phyloP scores from a whole-genome alignment of 2,113 vertebrate species.

The Gobiocypris rarus region DNA sequence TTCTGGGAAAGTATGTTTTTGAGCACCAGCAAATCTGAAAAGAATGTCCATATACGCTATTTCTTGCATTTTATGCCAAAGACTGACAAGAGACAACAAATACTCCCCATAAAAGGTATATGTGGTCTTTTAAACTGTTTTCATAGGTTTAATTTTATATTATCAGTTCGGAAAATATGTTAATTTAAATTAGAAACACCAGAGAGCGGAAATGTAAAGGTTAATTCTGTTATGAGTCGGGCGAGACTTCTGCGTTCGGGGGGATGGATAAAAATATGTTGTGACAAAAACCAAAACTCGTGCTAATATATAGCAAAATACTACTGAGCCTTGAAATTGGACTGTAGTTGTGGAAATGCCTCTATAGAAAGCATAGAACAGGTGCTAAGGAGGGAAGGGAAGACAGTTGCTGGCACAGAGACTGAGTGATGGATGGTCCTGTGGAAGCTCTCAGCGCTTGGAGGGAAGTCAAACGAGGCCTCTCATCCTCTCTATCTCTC shows the following conservation, averaged over 20 bases:
- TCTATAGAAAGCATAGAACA: background rate
- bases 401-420: conserved; percentile 3
- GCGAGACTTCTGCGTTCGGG: no score
- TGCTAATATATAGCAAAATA: background rate
- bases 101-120: no score
- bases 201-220: background rate
- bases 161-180: background rate
- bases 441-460: conserved; percentile 12
- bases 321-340: background rate
- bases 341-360: background rate
- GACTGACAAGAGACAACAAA: no score
- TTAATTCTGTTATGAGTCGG: no score
- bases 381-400: background rate
- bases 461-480: conserved; percentile 28
- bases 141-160: background rate
- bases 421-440: conserved; percentile 38
- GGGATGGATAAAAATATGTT: background rate
- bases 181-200: background rate
- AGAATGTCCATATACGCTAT: no score
- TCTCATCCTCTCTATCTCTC: background rate
- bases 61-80: no score
- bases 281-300: no score
- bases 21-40: no score
- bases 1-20: no score
- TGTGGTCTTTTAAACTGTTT: no score